phyloP scores from a whole-genome alignment of 1,140 invertebrate species.

The Heliconius congener region DNA sequence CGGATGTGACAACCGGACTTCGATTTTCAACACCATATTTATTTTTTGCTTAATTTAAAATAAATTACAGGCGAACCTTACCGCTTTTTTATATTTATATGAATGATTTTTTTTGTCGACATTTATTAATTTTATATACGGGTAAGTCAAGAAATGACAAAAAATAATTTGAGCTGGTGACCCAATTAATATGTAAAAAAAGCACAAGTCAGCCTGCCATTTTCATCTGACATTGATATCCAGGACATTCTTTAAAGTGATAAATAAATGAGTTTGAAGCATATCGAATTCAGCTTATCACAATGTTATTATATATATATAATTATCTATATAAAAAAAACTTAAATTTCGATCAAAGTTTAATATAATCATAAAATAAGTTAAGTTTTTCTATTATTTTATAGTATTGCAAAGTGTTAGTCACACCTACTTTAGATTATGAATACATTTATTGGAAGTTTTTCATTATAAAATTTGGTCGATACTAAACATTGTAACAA shows the following conservation, averaged over 20 bases:
- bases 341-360: not conserved
- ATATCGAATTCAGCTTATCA: not conserved
- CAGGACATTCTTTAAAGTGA: not conserved
- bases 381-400: not conserved
- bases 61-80: slow-evolving; percentile 58
- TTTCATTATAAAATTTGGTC: not conserved
- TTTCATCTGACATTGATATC: not conserved
- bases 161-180: slow-evolving; percentile 1
- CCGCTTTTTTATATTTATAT: slow-evolving; percentile 30
- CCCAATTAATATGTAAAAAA: slow-evolving; percentile 11
- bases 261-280: not conserved
- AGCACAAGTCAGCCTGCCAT: not conserved
- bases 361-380: slow-evolving; percentile 2
- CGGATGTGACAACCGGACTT: slow-evolving; percentile 58
- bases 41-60: slow-evolving; percentile 64
- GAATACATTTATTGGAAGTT: not conserved
- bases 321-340: not conserved
- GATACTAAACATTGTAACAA: not conserved
- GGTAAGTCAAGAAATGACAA: not conserved
- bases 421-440: not conserved
- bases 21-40: slow-evolving; percentile 26
- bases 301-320: not conserved
- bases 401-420: not conserved
- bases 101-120: slow-evolving; percentile 27
- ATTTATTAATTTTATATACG: slow-evolving; percentile 16